Conservation (phyloP, 2,888 invertebrate species). For the Dinocampus coccinellae region DNA sequence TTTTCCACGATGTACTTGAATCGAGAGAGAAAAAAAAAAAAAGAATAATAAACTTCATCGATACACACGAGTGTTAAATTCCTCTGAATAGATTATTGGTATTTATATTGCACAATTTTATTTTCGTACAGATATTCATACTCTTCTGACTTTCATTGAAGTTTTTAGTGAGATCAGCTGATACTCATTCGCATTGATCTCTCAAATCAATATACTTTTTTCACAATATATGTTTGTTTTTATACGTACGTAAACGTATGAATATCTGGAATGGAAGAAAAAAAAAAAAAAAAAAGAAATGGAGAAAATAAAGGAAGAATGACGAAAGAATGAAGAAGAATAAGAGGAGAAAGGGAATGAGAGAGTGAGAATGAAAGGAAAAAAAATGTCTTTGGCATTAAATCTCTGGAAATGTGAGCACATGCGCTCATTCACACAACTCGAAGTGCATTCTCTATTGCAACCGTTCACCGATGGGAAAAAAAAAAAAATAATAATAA, state of each 20-base stretch:
- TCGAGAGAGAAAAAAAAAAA: no score
- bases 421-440: conserved; percentile 60
- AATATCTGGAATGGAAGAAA: neutral
- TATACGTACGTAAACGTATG: neutral
- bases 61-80: neutral
- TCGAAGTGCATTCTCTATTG: conserved; percentile 49
- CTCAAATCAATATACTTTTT: neutral
- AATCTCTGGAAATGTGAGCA: conserved; percentile 21
- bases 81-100: neutral
- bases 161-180: neutral
- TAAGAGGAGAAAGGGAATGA: no score
- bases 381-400: neutral
- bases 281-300: neutral
- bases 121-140: neutral
- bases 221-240: neutral
- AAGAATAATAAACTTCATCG: no score
- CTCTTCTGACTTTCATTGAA: neutral
- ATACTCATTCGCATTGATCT: neutral
- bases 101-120: neutral
- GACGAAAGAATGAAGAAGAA: no score
- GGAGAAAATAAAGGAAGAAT: no score
- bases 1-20: no score
- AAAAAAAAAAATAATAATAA: conserved; percentile 21
- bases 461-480: conserved; percentile 29
- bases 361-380: no score